Conservation (phyloP, 2,113 vertebrate genomes). For the Tyto alba region DNA sequence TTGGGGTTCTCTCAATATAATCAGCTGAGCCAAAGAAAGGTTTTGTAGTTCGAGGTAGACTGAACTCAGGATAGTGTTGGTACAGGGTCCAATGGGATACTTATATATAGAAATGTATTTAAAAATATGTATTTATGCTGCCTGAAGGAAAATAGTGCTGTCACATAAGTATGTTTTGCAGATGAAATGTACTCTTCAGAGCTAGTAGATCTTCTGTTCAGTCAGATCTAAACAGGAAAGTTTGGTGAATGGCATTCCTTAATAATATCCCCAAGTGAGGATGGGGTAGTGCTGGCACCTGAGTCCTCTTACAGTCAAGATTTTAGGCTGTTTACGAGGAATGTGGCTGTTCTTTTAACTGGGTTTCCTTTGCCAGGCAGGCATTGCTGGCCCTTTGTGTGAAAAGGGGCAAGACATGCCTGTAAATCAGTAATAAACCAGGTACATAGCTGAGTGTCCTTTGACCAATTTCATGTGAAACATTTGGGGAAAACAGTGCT, state of each 20-base stretch:
- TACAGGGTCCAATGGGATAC: not conserved
- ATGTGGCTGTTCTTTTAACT: not conserved
- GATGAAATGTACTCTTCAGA: not conserved
- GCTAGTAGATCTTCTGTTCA: not conserved
- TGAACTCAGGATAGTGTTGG: not conserved
- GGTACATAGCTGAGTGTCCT: not conserved
- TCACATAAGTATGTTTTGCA: not conserved
- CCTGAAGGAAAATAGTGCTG: not conserved
- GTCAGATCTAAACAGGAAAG: not conserved
- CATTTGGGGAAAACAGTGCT: not conserved
- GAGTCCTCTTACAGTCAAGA: not conserved
- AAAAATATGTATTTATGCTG: not conserved
- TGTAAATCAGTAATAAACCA: not conserved
- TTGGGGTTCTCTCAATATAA: not conserved
- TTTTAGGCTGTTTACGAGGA: not conserved
- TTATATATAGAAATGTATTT: not conserved
- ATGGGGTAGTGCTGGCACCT: not conserved
- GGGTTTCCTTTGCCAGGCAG: not conserved
- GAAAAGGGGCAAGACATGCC: not conserved
- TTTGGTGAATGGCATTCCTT: not conserved
- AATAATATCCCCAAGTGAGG: not conserved
- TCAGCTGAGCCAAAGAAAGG: not conserved
- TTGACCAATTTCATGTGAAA: not conserved
- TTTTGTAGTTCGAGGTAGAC: not conserved
- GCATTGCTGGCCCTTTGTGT: not conserved